Evolutionary conservation across 2,113 vertebrate species (phyloP).

Genomic region (Craseonycteris thonglongyai): DNA sequence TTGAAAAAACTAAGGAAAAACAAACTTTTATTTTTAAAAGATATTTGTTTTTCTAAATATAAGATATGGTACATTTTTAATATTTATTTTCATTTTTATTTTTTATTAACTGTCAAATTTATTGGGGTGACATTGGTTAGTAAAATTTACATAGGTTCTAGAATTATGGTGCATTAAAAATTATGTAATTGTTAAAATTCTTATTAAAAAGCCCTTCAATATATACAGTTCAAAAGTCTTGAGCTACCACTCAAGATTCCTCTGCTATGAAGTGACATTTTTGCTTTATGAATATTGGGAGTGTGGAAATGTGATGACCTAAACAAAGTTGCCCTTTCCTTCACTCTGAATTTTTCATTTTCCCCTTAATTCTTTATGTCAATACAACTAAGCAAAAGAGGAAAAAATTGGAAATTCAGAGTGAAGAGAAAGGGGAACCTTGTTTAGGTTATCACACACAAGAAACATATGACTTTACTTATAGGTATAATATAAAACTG

Average conservation of each 20-base stretch:
- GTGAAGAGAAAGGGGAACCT: too few species aligned
- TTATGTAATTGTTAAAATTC: not conserved
- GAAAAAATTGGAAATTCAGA: too few species aligned
- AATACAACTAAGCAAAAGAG: too few species aligned
- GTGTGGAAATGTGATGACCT: slow-evolving; percentile 54
- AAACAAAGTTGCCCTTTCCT: slow-evolving; percentile 71
- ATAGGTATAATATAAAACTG: too few species aligned
- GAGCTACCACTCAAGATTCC: not conserved
- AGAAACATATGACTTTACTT: too few species aligned
- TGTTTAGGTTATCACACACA: too few species aligned
- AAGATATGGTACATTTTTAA: not conserved
- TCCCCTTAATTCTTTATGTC: slow-evolving; percentile 66
- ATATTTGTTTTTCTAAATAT: not conserved
- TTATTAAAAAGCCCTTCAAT: not conserved
- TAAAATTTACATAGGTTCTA: too few species aligned
- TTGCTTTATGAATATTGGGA: slow-evolving; percentile 63
- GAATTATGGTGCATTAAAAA: too few species aligned
- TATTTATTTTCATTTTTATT: too few species aligned
- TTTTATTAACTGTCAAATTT: too few species aligned
- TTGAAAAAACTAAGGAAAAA: not conserved
- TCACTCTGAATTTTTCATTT: slow-evolving; percentile 68
- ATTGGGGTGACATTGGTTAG: too few species aligned
- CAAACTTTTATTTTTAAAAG: not conserved
- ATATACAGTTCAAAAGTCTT: not conserved
- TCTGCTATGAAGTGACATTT: slow-evolving; percentile 1